Conservation (phyloP, 2,797 vertebrate genomes). For the Brotula barbata region DNA sequence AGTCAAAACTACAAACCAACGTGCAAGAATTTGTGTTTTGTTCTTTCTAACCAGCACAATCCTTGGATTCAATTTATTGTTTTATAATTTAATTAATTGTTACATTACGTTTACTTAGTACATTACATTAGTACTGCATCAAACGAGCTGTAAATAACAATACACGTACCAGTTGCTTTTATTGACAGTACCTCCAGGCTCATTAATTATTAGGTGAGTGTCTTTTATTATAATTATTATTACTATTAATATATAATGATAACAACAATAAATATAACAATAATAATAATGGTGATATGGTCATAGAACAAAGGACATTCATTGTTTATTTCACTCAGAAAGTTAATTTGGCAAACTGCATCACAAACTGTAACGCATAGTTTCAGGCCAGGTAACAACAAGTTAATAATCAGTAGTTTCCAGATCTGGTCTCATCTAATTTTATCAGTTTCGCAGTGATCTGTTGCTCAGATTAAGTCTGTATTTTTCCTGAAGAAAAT, state of each 20-base stretch:
- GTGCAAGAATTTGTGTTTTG: not conserved
- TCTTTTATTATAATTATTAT: too few species aligned
- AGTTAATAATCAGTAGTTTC: too few species aligned
- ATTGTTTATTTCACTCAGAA: not conserved
- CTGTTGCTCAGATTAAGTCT: too few species aligned
- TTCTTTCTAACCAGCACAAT: not conserved
- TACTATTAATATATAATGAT: too few species aligned
- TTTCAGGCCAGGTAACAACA: not conserved
- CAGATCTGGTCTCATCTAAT: too few species aligned
- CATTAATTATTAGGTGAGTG: not conserved
- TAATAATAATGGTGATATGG: too few species aligned
- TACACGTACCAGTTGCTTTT: not conserved
- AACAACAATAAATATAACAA: too few species aligned
- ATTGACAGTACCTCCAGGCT: not conserved
- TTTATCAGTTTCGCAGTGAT: not conserved
- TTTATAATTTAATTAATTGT: not conserved
- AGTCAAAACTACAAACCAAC: not conserved
- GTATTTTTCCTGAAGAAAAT: not conserved
- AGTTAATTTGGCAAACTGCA: not conserved
- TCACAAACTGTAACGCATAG: not conserved
- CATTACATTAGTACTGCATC: too few species aligned
- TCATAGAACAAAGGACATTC: too few species aligned
- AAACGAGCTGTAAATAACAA: not conserved
- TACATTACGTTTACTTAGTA: too few species aligned
- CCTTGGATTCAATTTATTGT: too few species aligned